Percentiles rank a stretch among this genome's conserved stretches.
Evolutionary conservation across 1,140 invertebrate species (phyloP).

Genomic region (Drosophila murphyi): DNA sequence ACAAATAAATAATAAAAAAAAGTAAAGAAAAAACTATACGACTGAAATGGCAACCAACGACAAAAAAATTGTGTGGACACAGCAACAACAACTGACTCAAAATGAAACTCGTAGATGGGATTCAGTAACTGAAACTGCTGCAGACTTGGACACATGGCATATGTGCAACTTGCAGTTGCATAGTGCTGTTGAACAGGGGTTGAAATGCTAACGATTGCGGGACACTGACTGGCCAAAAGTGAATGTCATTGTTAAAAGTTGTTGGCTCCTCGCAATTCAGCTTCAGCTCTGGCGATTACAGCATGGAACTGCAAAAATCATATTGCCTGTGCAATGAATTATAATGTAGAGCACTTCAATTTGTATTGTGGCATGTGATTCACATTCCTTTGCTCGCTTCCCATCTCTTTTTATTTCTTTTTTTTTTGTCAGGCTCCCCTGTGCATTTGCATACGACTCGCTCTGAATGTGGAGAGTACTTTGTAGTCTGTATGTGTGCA

Average conservation of each 20-base stretch:
- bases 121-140: conserved; percentile 16
- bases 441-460: conserved; percentile 37
- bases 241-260: conserved; percentile 70
- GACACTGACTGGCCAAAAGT: conserved; percentile 34
- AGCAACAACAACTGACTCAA: conserved; percentile 5
- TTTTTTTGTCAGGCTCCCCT: conserved; percentile 8
- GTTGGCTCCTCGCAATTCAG: conserved; percentile 18
- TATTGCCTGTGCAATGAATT: conserved; percentile 65
- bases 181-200: background rate
- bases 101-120: conserved; percentile 5
- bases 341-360: conserved; percentile 72
- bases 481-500: background rate
- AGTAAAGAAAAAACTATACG: conserved; percentile 18
- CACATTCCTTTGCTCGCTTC: conserved; percentile 19
- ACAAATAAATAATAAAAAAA: conserved; percentile 4
- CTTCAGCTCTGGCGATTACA: conserved; percentile 25
- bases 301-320: conserved; percentile 65
- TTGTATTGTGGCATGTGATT: conserved; percentile 56
- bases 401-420: background rate
- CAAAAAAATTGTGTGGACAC: conserved; percentile 34
- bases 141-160: conserved; percentile 37
- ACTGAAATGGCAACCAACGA: conserved; percentile 59
- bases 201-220: background rate
- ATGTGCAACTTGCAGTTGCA: conserved; percentile 27
- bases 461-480: conserved; percentile 3